phyloP scores from a whole-genome alignment of 2,888 invertebrate genomes.

The Arctia plantaginis region DNA sequence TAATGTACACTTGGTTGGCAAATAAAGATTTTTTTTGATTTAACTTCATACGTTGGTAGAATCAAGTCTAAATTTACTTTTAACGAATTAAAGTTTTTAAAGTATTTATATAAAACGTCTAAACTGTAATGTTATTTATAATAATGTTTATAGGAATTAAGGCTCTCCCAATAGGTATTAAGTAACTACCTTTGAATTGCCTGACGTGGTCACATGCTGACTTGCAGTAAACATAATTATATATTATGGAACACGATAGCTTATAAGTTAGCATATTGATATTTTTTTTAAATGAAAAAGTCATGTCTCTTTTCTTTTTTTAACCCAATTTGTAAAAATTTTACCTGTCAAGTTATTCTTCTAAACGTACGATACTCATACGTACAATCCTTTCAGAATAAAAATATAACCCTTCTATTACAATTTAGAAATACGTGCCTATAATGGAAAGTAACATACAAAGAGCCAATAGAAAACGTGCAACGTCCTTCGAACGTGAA shows the following conservation, averaged over 20 bases:
- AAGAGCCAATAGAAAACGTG: slow-evolving; percentile 37
- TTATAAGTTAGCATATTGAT: background rate
- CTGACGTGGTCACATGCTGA: background rate
- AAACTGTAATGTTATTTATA: too few relatives aligned
- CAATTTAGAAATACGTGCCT: slow-evolving; percentile 26
- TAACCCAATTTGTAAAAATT: background rate
- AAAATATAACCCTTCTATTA: slow-evolving; percentile 24
- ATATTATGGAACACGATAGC: background rate
- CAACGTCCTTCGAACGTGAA: slow-evolving; percentile 33
- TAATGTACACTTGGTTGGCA: too few relatives aligned
- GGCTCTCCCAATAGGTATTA: background rate
- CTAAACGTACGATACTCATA: background rate
- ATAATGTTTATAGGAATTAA: too few relatives aligned
- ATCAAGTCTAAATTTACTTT: too few relatives aligned
- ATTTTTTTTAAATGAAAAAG: too few relatives aligned
- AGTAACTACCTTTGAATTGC: background rate
- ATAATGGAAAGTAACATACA: slow-evolving; percentile 23
- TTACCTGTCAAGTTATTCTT: background rate
- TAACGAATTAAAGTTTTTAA: too few relatives aligned
- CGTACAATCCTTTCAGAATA: slow-evolving; percentile 13
- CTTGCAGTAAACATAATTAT: too few relatives aligned
- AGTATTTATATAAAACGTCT: too few relatives aligned
- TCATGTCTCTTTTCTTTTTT: background rate
- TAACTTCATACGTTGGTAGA: too few relatives aligned
- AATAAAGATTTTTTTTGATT: too few relatives aligned